phyloP scores from a whole-genome alignment of 1,140 invertebrate genomes.

The Drosophila lini region DNA sequence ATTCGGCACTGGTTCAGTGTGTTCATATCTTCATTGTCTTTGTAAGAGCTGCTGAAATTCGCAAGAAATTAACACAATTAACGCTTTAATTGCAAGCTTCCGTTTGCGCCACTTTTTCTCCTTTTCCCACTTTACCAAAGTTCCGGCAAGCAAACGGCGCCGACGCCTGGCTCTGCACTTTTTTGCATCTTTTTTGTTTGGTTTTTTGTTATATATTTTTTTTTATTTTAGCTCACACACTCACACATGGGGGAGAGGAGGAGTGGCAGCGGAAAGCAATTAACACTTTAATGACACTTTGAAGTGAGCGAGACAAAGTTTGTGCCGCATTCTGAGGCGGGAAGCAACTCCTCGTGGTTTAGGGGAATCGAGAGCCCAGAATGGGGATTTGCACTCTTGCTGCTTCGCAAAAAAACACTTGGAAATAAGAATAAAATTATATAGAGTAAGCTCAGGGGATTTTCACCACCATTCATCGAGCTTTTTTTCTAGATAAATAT shows the following conservation, averaged over 20 bases:
- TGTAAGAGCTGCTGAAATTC: slow-evolving; percentile 53
- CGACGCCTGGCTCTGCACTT: slow-evolving; percentile 18
- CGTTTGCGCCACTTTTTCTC: slow-evolving; percentile 67
- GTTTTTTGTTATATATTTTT: slow-evolving; percentile 16
- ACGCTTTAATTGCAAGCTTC: slow-evolving; percentile 81
- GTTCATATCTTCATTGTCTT: slow-evolving; percentile 26
- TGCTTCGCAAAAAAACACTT: slow-evolving; percentile 9
- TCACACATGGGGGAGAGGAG: slow-evolving; percentile 1
- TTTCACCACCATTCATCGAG: neutral
- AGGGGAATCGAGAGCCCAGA: slow-evolving; percentile 15
- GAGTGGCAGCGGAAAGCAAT: slow-evolving; percentile 64
- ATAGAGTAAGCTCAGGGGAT: neutral
- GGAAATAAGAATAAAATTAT: neutral
- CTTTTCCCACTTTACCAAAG: slow-evolving; percentile 50
- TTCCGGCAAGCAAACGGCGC: slow-evolving; percentile 56
- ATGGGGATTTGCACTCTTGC: neutral
- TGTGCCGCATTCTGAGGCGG: slow-evolving; percentile 33
- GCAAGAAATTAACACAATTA: slow-evolving; percentile 81
- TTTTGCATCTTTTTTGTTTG: slow-evolving; percentile 49
- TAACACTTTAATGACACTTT: slow-evolving; percentile 81
- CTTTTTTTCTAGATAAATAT: neutral
- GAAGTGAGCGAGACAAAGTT: slow-evolving; percentile 68
- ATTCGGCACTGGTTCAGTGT: slow-evolving; percentile 29
- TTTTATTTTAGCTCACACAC: slow-evolving; percentile 40
- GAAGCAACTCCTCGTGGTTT: slow-evolving; percentile 22